Evolutionary conservation across 2,797 vertebrate species (phyloP).

Genomic region (Spheniscus humboldti): DNA sequence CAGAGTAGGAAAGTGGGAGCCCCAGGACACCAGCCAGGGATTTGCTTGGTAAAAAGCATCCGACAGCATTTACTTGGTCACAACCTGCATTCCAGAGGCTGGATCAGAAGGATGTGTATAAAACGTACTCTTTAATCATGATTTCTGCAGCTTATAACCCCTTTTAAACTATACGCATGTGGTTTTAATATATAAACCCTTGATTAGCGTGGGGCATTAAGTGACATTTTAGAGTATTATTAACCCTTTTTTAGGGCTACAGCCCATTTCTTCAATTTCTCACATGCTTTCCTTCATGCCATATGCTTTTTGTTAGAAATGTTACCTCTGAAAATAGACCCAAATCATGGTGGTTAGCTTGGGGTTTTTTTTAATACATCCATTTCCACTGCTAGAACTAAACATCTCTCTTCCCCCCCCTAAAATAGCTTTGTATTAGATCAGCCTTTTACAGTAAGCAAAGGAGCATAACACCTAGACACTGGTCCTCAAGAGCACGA

Average conservation of each 20-base stretch:
- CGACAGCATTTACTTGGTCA: background rate
- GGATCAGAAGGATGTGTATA: background rate
- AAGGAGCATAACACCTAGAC: background rate
- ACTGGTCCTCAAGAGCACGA: accelerated
- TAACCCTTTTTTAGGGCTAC: background rate
- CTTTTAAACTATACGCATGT: accelerated
- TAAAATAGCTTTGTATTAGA: background rate
- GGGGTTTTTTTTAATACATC: background rate
- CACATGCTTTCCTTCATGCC: background rate
- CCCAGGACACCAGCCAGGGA: background rate
- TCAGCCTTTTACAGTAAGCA: background rate
- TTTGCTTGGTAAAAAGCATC: background rate
- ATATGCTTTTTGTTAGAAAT: background rate
- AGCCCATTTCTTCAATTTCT: background rate
- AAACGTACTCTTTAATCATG: background rate
- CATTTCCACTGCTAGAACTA: background rate
- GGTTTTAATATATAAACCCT: background rate
- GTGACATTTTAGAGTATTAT: background rate
- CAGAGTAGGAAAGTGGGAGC: background rate
- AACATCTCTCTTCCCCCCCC: background rate
- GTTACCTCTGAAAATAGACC: background rate
- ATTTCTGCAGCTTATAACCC: background rate
- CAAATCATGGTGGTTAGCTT: accelerated
- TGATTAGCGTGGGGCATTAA: background rate
- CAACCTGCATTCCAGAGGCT: background rate